Percentiles rank a stretch among this genome's conserved stretches.
Conservation (phyloP, 2,113 vertebrate genomes). For the Axis porcinus region DNA sequence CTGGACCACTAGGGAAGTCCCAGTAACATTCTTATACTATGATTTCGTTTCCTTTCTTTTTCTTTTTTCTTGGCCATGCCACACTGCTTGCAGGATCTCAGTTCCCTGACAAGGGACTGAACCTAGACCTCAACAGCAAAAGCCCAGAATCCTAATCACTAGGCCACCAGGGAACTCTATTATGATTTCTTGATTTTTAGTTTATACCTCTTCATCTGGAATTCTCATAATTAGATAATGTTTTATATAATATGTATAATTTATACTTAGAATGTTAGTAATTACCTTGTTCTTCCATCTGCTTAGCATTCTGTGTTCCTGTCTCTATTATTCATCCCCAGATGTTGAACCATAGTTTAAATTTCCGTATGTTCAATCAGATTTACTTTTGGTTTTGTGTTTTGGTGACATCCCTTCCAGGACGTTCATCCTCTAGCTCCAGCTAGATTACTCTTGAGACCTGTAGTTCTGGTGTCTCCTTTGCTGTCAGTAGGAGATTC, state of each 20-base stretch:
- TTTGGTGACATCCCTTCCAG: neutral
- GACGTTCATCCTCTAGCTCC: neutral
- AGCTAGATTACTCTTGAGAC: neutral
- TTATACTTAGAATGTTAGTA: neutral
- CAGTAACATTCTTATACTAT: neutral
- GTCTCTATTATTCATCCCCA: neutral
- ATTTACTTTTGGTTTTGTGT: neutral
- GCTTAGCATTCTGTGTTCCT: neutral
- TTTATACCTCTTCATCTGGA: neutral
- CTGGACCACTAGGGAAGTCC: neutral
- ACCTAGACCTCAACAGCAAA: neutral
- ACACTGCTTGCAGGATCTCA: neutral
- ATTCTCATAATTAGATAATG: neutral
- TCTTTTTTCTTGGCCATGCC: neutral
- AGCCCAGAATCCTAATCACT: neutral
- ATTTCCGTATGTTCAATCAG: neutral
- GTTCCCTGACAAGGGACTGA: neutral
- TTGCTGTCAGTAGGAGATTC: neutral
- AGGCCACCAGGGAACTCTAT: neutral
- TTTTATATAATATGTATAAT: neutral
- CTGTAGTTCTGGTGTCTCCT: neutral
- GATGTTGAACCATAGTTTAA: neutral
- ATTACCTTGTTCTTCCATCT: neutral
- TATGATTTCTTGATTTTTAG: neutral
- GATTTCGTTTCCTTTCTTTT: neutral